Percentiles rank a stretch among this genome's conserved stretches.
phyloP scores from a whole-genome alignment of 2,797 vertebrate species.

The Ptychadena robeensis region DNA sequence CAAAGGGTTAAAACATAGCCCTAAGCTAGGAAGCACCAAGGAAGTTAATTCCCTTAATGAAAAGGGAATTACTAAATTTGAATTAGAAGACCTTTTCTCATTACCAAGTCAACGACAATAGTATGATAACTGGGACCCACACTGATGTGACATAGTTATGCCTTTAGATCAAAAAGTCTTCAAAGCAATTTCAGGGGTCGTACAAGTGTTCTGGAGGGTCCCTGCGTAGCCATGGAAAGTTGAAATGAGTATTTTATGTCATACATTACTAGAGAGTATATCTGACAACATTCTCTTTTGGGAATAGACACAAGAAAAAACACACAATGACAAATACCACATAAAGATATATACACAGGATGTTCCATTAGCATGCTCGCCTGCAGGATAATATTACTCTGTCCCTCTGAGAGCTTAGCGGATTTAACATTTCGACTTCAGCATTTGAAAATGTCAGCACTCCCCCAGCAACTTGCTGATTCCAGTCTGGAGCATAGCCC shows the following conservation, averaged over 20 bases:
- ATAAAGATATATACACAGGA: neutral
- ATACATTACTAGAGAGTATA: neutral
- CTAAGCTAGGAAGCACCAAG: too few relatives aligned
- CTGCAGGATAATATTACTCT: neutral
- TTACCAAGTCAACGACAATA: too few relatives aligned
- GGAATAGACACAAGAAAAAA: neutral
- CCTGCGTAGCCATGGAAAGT: too few relatives aligned
- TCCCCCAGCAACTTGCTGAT: constrained; percentile 21
- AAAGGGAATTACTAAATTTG: too few relatives aligned
- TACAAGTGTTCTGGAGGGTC: too few relatives aligned
- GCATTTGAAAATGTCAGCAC: constrained; percentile 38
- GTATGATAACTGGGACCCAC: too few relatives aligned
- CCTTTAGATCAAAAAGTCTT: too few relatives aligned
- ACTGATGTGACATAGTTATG: too few relatives aligned
- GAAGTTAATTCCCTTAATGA: too few relatives aligned
- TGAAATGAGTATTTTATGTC: neutral
- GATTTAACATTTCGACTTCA: constrained; percentile 35
- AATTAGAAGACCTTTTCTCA: too few relatives aligned
- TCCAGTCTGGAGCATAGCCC: constrained; percentile 1
- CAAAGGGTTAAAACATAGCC: too few relatives aligned
- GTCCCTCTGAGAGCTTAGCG: constrained; percentile 20
- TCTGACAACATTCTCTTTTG: neutral
- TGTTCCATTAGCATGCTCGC: neutral
- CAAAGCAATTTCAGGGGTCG: too few relatives aligned
- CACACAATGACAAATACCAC: neutral